These are phyloP conservation scores for Oopsacas minuta DNA, from an alignment of 37 sponge, comb jelly and placozoan genomes.

Conservation along the genomic window DNA sequence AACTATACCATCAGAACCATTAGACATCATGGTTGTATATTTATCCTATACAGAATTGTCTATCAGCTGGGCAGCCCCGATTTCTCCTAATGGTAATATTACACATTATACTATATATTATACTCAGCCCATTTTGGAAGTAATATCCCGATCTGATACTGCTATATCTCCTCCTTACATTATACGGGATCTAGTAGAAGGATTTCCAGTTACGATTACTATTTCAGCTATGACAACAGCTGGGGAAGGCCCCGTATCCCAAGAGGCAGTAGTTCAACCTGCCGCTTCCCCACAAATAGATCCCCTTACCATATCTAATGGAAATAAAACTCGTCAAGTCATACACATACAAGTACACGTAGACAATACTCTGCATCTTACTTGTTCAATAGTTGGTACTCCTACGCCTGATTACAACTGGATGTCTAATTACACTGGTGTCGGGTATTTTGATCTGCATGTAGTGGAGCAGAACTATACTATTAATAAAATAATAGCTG, in stretches of 20 bases:
- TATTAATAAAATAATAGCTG: not conserved
- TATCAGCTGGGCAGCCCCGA: not conserved
- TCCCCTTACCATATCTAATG: not conserved
- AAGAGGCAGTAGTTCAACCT: not conserved
- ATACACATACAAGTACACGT: not conserved
- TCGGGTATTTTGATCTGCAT: not conserved
- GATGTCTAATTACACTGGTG: not conserved
- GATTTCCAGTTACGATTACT: not conserved
- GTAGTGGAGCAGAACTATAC: not conserved
- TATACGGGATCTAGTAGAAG: not conserved
- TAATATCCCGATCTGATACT: not conserved
- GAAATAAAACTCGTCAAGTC: too few relatives aligned
- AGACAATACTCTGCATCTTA: not conserved
- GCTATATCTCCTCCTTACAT: not conserved
- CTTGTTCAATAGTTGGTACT: not conserved
- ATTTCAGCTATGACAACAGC: not conserved
- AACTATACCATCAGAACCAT: not conserved
- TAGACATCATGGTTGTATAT: not conserved
- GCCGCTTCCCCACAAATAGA: not conserved
- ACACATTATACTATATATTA: not conserved
- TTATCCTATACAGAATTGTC: not conserved
- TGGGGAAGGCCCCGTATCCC: not conserved
- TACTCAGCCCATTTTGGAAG: not conserved
- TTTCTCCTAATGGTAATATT: not conserved
- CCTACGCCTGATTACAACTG: not conserved